Percentiles rank a stretch among this genome's conserved stretches.
These are phyloP conservation scores for Caenorhabditis zanzibari DNA, from an alignment of 2,888 invertebrate species.

Conservation along the genomic window DNA sequence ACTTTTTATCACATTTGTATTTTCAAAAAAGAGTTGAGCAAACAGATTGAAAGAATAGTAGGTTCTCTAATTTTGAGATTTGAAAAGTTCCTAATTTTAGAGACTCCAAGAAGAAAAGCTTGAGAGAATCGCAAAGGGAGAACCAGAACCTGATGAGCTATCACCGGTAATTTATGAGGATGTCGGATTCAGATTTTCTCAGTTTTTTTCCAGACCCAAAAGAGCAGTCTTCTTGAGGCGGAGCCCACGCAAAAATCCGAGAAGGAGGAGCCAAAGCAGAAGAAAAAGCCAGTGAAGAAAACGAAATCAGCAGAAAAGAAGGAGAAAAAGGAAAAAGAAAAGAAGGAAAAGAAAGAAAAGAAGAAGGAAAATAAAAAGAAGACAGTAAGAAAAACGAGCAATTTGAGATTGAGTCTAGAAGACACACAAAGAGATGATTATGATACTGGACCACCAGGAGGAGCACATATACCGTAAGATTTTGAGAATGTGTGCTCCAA, in stretches of 20 bases:
- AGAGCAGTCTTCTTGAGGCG: constrained; percentile 34
- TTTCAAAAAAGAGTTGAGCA: constrained; percentile 39
- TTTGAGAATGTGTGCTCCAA: not conserved
- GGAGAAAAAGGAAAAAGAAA: constrained; percentile 22
- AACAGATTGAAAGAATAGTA: constrained; percentile 41
- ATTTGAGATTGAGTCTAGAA: constrained; percentile 27
- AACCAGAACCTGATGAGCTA: constrained; percentile 31
- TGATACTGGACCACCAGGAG: not conserved
- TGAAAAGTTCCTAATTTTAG: constrained; percentile 3
- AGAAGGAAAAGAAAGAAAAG: constrained; percentile 28
- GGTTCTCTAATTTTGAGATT: not conserved
- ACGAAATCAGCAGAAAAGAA: constrained; percentile 11
- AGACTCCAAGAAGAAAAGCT: constrained; percentile 25
- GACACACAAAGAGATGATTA: constrained; percentile 35
- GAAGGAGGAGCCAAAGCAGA: constrained; percentile 26
- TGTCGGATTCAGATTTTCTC: not conserved
- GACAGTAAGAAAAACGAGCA: constrained; percentile 22
- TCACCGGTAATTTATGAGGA: constrained; percentile 7
- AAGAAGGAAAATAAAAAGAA: constrained; percentile 37
- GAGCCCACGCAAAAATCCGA: constrained; percentile 55
- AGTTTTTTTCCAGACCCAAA: constrained; percentile 45
- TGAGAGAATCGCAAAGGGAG: constrained; percentile 47
- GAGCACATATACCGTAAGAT: constrained; percentile 10
- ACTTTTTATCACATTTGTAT: constrained; percentile 51
- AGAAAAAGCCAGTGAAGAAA: constrained; percentile 24